Conservation (phyloP, 2,113 vertebrate genomes). For the Entomyzon cyanotis region DNA sequence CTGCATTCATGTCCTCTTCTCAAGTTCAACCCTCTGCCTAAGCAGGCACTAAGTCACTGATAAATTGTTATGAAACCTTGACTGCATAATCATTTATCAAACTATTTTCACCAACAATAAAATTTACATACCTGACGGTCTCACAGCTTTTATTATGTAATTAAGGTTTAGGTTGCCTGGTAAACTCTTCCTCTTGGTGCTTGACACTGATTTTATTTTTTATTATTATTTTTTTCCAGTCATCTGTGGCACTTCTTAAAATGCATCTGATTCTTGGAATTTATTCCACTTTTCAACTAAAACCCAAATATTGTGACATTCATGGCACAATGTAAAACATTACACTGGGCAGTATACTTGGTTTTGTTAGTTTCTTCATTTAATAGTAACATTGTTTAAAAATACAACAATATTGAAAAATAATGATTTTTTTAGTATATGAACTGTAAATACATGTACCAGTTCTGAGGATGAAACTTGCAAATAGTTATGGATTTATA, state of each 20-base stretch:
- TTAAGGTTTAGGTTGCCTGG: neutral
- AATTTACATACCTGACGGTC: neutral
- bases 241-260: neutral
- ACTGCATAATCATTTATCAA: neutral
- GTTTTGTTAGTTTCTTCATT: neutral
- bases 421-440: neutral
- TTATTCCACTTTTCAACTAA: neutral
- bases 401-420: neutral
- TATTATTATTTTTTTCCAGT: neutral
- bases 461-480: neutral
- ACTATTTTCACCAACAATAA: neutral
- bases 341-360: neutral
- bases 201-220: neutral
- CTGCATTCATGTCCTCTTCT: slow-evolving; percentile 15
- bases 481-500: neutral
- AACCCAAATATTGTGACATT: neutral
- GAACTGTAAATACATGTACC: neutral
- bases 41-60: slow-evolving; percentile 9
- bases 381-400: neutral
- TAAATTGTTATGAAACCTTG: slow-evolving; percentile 45
- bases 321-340: neutral
- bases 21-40: slow-evolving; percentile 29
- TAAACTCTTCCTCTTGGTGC: neutral
- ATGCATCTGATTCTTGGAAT: neutral
- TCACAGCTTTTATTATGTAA: neutral